Evolutionary conservation across 2,113 vertebrate species (phyloP).

Genomic region (Nestor notabilis): DNA sequence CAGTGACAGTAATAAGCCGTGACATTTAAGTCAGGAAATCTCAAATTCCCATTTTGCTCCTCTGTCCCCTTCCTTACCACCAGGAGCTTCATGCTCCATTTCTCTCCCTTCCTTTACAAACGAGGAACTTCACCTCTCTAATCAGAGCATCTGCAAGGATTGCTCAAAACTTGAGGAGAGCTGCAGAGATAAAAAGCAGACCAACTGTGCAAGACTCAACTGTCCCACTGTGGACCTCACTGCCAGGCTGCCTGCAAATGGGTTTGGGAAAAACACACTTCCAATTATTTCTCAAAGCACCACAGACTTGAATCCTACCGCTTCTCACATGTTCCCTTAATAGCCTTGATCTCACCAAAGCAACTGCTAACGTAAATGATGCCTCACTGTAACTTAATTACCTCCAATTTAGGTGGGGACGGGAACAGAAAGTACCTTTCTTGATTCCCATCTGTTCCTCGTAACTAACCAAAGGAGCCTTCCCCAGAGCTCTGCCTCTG

Average conservation of each 20-base stretch:
- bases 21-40: slow-evolving; percentile 25
- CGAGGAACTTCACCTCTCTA: background rate
- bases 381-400: slow-evolving; percentile 59
- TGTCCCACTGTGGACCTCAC: background rate
- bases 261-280: background rate
- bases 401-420: slow-evolving; percentile 50
- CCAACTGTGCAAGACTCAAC: background rate
- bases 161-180: background rate
- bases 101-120: background rate
- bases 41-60: slow-evolving; percentile 36
- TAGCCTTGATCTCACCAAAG: slow-evolving; percentile 66
- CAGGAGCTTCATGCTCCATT: background rate
- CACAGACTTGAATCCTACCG: slow-evolving; percentile 28
- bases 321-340: slow-evolving; percentile 55
- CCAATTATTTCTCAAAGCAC: slow-evolving; percentile 56
- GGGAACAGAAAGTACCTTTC: slow-evolving; percentile 18
- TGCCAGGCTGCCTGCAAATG: background rate
- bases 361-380: slow-evolving; percentile 66
- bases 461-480: slow-evolving; percentile 23
- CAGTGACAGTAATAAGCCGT: background rate
- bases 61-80: background rate
- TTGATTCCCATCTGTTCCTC: slow-evolving; percentile 57
- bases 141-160: background rate
- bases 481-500: slow-evolving; percentile 12
- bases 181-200: background rate